Base-by-base conservation (phyloP, 2,888 invertebrate genomes). In the Xestia c-nigrum region DNA sequence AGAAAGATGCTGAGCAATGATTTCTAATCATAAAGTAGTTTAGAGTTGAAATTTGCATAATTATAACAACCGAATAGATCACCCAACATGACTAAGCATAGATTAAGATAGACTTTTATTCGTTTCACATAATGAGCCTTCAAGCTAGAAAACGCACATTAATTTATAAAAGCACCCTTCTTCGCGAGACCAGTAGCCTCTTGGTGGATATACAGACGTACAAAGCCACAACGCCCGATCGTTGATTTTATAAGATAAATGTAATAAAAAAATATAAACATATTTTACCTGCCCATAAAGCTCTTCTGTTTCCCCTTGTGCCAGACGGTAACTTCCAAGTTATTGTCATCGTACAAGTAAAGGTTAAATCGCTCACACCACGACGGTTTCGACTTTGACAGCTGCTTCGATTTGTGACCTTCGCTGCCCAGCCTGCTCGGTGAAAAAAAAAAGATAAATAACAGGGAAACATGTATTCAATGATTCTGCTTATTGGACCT, bases 331-430 rank as follows among this genome's bases (percentile, higher is more conserved):
- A 95, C 90, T 88, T 96, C 96, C 78, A 96, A 88, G 72, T 88
- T 89, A 81, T 85, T 94, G 76, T 96, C 95, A 68, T 96, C 96
- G 75, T 96, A 95, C 19, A 94, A 81, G 80, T 95, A 91, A 50
- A 96, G 80, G 88, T 96, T 96, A 81, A 96, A 96, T 82, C 95
- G 90, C 78, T 96, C 96, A 67, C 95, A 92, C 96, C 96, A 96
- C 78, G 92, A 92, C 21, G 94, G 89, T 77, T 95, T 95, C 9
- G 94, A 91, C 88, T 95, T 96, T 59, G 93, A 87, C 19, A 94
- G 94, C 89, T 94, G 95, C 87, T 96, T 96, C 16, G 96, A 94
- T 89, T 96, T 96, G 89, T 96, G 93, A 70, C 92, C 89, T 89
- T 96, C 96, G 75, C 90, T 91, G 68, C 96, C 96, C 87, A 96